Evolutionary conservation across 2,888 invertebrate species (phyloP), one percentile per base, ranked within the genome.

Genomic region (Oxytorus armatus): DNA sequence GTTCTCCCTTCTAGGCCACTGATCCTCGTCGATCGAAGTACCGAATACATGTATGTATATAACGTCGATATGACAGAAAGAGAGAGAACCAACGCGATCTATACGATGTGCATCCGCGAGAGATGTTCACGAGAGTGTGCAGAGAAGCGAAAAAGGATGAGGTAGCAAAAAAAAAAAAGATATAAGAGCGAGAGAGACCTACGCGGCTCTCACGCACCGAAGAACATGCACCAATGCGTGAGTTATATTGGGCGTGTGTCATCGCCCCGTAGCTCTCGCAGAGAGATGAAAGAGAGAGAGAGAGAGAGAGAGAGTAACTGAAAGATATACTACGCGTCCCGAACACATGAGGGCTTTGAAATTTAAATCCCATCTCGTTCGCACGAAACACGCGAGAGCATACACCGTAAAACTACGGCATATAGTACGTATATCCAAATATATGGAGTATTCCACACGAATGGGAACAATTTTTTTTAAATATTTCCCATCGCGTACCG

Each of bases 221-320:
- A 79, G 69, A 82, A 63, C 80, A 77, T 76, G 86, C 85, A 72
- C 79, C 49, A 80, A 51, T 80, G 66, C 82, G 83, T 82, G 86
- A 79, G 83, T 88, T 88, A 88, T 88, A 89, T 89, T 86, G 86
- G 87, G 88, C 88, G 84, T 89, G 87, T 89, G 89, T 89, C 89
- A 89, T 89, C 89, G 89, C 87, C 87, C 89, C 82, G 79, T 81
- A 63, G 82, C 49, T 61, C 47, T 75, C 63, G 70, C 65, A 68
- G 47, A 39, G 29, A 29, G 42, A 65, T 25, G 61, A 42, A 11
- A 33, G 49, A 53, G 21, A 55, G 25, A 33, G 29, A 69, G 21
- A 25, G 47, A 74, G 44, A 59, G 18, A 16, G 39, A 42, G 39
- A 29, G 25, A 16, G 18, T 8, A 42, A 39, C 14, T 21, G 36